Base-by-base conservation (phyloP, 2,888 invertebrate genomes). In the Leuctra nigra region DNA sequence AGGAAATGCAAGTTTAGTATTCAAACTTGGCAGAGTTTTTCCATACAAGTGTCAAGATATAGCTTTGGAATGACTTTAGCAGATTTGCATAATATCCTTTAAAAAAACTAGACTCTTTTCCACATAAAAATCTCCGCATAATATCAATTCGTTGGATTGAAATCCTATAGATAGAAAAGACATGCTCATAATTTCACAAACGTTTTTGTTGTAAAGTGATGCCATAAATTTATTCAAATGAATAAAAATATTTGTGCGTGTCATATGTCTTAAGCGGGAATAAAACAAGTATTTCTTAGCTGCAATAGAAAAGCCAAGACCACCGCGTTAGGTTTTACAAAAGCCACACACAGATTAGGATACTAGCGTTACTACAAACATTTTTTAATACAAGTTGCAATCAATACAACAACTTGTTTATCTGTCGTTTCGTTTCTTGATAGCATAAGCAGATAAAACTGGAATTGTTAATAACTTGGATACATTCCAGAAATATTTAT, bases 191-290 rank as follows among this genome's bases (percentile, higher is more conserved):
- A 20, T 50, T 50, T 35, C 50, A 50, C 33, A 35, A 50, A 35
- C 35, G 33, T 50, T 50, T 16, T 35, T 48, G 14, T 35, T 20
- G 20, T 50, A 33, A 50, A 33, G 33, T 50, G 50, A 50, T 35
- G 35, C 50, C 20, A 50, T 50, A 50, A 50, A 50, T 50, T 50
- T 50, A 50, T 50, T 50, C 50, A 33, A 33, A 50, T 33, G 50
- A 33, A 50, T 50, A 50, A 50, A 50, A 50, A 50, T 50, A 50
- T 50, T 50, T 50, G 50, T 50, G 50, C 50, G 50, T 50, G 50
- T 29, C 50, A 33, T 20, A 50, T 50, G 50, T 35, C 48, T 48
- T 22, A 25, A 14, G 29, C 23, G 20, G 25, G 48, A 25, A 48
- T 48, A 48, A 33, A 46, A 46, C 46, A 46, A 46, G 46, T 23